phyloP scores from a whole-genome alignment of 2,888 invertebrate species.

The Eugnorisma glareosa region DNA sequence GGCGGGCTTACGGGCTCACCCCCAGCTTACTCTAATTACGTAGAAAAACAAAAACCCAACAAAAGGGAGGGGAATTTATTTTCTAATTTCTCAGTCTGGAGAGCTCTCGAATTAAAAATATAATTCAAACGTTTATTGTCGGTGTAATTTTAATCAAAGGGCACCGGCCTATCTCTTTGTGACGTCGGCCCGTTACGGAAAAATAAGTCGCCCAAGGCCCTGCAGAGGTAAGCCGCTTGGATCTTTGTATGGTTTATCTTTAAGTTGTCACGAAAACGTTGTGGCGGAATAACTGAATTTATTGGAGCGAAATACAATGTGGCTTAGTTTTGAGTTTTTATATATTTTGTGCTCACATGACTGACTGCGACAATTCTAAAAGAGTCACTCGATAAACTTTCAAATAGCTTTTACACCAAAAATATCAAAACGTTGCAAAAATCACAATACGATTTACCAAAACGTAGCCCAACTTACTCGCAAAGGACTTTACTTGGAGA shows the following conservation, averaged over 20 bases:
- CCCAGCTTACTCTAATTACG: conserved; percentile 86
- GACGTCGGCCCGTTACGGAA: conserved; percentile 49
- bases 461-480: background rate
- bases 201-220: conserved; percentile 43
- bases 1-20: conserved; percentile 78
- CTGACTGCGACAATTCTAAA: background rate
- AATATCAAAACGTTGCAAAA: background rate
- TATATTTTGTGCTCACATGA: background rate
- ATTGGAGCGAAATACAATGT: background rate
- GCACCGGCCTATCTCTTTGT: conserved; percentile 61
- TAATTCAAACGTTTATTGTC: conserved; percentile 79
- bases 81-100: conserved; percentile 83
- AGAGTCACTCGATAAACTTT: background rate
- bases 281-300: background rate
- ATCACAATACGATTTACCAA: conserved; percentile 20
- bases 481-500: conserved; percentile 10
- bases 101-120: conserved; percentile 82
- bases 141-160: conserved; percentile 77
- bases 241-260: conserved; percentile 11
- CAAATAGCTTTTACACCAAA: background rate
- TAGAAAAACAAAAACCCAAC: conserved; percentile 86
- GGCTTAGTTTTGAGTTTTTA: background rate
- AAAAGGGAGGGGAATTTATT: conserved; percentile 83
- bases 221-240: background rate
- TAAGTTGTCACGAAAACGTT: conserved; percentile 23